phyloP scores from a whole-genome alignment of 53 echinoderm and acorn worm species.

The Echinometra lucunter region DNA sequence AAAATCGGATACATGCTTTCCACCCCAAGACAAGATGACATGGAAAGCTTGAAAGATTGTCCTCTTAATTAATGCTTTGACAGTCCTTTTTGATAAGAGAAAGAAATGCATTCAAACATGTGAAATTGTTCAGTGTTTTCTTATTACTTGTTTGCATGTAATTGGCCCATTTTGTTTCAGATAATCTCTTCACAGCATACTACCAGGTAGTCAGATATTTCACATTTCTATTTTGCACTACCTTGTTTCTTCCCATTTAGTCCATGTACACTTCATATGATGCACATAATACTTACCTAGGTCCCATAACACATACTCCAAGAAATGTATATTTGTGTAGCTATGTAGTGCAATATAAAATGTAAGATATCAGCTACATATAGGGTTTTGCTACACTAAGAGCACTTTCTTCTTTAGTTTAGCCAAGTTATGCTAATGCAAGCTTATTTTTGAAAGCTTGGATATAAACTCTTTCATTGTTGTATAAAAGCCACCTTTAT shows the following conservation, averaged over 20 bases:
- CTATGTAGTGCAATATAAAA: slow-evolving; percentile 62
- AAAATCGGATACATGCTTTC: no score
- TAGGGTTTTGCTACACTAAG: slow-evolving; percentile 34
- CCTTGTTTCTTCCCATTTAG: background rate
- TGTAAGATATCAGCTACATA: slow-evolving; percentile 30
- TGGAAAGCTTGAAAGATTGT: no score
- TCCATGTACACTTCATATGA: background rate
- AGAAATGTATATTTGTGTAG: slow-evolving; percentile 37
- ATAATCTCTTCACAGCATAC: background rate
- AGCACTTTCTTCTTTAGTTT: background rate
- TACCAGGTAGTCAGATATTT: background rate
- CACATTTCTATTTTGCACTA: background rate
- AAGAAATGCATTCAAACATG: background rate
- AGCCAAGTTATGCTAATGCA: background rate
- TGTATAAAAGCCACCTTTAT: slow-evolving; percentile 56
- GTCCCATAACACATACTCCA: background rate
- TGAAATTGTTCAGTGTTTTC: background rate
- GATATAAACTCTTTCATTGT: slow-evolving; percentile 48
- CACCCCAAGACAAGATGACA: no score
- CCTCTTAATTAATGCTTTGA: no score
- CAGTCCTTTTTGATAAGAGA: background rate
- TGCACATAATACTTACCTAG: background rate
- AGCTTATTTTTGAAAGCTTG: slow-evolving; percentile 24
- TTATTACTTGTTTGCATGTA: background rate
- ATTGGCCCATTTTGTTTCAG: background rate